Percentiles rank a stretch among this genome's conserved stretches.
These are phyloP conservation scores for Scyliorhinus canicula DNA, from an alignment of 2,797 vertebrate genomes.

Conservation along the genomic window DNA sequence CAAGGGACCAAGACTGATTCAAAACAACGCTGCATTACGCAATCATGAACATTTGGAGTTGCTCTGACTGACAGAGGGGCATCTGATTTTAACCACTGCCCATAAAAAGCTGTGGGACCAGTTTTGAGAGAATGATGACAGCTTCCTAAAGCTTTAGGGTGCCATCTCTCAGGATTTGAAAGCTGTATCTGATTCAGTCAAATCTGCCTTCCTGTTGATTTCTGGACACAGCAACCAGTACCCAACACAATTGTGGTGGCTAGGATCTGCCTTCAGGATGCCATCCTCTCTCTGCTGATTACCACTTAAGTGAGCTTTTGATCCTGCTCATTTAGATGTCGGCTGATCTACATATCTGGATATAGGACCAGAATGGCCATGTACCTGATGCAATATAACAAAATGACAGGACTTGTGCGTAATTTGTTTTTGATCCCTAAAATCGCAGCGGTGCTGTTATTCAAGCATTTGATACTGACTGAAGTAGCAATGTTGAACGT, in stretches of 20 bases:
- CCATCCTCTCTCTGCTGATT: not conserved
- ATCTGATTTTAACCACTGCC: not conserved
- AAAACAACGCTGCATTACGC: not conserved
- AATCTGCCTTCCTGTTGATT: not conserved
- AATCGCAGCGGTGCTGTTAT: not conserved
- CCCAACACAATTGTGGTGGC: no score
- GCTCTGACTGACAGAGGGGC: not conserved
- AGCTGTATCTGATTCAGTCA: not conserved
- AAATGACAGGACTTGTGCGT: not conserved
- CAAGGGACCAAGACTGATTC: not conserved
- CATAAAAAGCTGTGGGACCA: not conserved
- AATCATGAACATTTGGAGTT: not conserved
- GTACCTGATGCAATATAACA: not conserved
- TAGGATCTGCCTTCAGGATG: not conserved
- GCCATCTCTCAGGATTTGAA: not conserved
- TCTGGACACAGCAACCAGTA: not conserved
- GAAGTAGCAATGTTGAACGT: not conserved
- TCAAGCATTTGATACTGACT: not conserved
- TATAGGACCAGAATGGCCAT: not conserved
- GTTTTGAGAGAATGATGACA: not conserved
- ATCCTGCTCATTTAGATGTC: not conserved
- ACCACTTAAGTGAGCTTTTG: not conserved
- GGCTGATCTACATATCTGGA: not conserved
- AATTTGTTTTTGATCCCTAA: not conserved
- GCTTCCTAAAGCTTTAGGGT: not conserved